A percentile compares a stretch with the other conserved stretches of the same genome.
Conservation (phyloP, 2,113 vertebrate species). For the Pseudonaja textilis region DNA sequence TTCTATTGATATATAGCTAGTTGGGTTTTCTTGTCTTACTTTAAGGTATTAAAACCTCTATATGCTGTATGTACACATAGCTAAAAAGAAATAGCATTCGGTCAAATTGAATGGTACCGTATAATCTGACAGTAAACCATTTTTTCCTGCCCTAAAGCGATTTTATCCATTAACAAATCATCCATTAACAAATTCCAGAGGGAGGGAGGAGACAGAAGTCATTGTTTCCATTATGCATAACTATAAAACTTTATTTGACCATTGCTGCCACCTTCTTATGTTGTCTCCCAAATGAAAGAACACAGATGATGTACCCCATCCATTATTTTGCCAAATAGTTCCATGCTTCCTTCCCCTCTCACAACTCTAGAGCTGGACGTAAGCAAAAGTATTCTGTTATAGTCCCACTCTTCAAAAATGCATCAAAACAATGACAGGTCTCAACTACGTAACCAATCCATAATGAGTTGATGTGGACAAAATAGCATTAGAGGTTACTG, state of each 20-base stretch:
- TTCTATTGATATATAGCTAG: background rate
- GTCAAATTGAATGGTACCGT: background rate
- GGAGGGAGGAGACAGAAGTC: background rate
- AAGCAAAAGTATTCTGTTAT: background rate
- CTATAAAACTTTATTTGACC: background rate
- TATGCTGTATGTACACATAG: background rate
- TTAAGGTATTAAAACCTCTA: background rate
- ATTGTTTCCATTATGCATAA: background rate
- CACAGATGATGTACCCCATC: background rate
- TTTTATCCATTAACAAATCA: background rate
- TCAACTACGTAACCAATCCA: background rate
- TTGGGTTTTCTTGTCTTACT: background rate
- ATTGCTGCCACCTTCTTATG: background rate
- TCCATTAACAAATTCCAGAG: background rate
- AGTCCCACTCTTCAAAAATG: background rate
- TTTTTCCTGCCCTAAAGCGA: background rate
- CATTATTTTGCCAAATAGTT: background rate
- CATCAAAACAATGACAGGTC: background rate
- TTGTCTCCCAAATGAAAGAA: background rate
- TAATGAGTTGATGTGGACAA: background rate
- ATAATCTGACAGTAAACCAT: background rate
- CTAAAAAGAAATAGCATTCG: background rate
- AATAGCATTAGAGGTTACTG: background rate
- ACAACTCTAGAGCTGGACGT: background rate
- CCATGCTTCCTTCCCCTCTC: background rate